Percentiles rank a stretch among this genome's conserved stretches.
Evolutionary conservation across 2,888 invertebrate genomes (phyloP).

Genomic region (Tanytarsus gracilentus): DNA sequence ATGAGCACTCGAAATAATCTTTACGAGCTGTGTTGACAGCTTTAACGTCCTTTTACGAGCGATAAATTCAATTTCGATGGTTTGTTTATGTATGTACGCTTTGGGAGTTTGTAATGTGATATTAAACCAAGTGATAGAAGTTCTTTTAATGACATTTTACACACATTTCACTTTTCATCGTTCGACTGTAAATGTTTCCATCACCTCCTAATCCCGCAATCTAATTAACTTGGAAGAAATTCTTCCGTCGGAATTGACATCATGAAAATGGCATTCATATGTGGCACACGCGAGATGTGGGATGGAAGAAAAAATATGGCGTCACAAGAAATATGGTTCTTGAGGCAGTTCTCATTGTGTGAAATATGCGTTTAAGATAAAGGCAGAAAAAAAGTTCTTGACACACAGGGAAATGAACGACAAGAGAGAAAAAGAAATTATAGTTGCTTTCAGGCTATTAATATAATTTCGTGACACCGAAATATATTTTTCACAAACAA

Average conservation of each 20-base stretch:
- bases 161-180: too few species aligned
- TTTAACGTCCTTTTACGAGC: conserved; percentile 27
- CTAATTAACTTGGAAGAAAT: too few species aligned
- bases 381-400: conserved; percentile 13
- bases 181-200: too few species aligned
- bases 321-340: conserved; percentile 11
- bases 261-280: neutral
- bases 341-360: neutral
- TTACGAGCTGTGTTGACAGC: conserved; percentile 25
- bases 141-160: too few species aligned
- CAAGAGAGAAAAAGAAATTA: conserved; percentile 9
- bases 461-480: conserved; percentile 16
- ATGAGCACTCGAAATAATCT: conserved; percentile 16
- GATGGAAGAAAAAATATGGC: conserved; percentile 17
- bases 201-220: too few species aligned
- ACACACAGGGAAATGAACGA: neutral
- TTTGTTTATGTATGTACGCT: conserved; percentile 19
- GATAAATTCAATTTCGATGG: conserved; percentile 28
- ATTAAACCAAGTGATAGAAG: neutral
- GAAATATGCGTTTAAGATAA: conserved; percentile 8
- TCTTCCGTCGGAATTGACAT: neutral
- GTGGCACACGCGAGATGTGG: neutral
- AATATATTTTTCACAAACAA: conserved; percentile 13
- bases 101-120: conserved; percentile 18
- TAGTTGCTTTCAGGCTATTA: conserved; percentile 22